Evolutionary conservation across 2,797 vertebrate species (phyloP), one percentile per base, ranked within the genome.

Genomic region (Crenuchus spilurus): DNA sequence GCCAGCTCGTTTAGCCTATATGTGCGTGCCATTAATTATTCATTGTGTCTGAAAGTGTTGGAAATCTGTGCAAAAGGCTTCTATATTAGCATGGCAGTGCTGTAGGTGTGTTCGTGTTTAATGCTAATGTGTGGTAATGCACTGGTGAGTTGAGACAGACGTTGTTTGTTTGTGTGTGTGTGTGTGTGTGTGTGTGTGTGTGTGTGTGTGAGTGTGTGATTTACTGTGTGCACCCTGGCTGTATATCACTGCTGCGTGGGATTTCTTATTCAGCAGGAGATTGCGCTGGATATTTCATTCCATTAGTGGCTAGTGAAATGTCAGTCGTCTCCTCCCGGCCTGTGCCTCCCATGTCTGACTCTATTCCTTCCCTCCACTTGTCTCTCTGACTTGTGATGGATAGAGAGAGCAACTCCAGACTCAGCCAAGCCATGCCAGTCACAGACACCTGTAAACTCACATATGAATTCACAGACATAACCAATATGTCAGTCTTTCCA

Each of bases 221-320:
- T 87, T 86, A 84, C 70, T 60, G 3, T 30, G 61, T 2, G 48
- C 18, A 44, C 49, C 74, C 55, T 58, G 54, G 70, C 71, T 72
- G 78, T 87, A 85, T 84, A 86, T 86, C 74, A 84, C 67, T 71
- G 63, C 55, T 79, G 52, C 74, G 81, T 84, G 77, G 24, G 39
- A 70, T 83, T 72, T 81, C 72, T 78, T 72, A 69, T 85, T 81
- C 70, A 77, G 33, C 6, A 78, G 79, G 37, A 77, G 73, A 82
- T 81, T 74, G 78, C 81, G 52, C 44, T 70, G 75, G 72, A 74
- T 86, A 85, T 67, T 44, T 57, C 37, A 37, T 37, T 70, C 74
- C 75, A 26, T 82, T 67, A 81, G 66, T 2, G 0, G 35, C 22
- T 64, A 72, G 69, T 75, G 70, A 83, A 85, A 80, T 83, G 75